Evolutionary conservation across 2,797 vertebrate species (phyloP).

Genomic region (Betta splendens): DNA sequence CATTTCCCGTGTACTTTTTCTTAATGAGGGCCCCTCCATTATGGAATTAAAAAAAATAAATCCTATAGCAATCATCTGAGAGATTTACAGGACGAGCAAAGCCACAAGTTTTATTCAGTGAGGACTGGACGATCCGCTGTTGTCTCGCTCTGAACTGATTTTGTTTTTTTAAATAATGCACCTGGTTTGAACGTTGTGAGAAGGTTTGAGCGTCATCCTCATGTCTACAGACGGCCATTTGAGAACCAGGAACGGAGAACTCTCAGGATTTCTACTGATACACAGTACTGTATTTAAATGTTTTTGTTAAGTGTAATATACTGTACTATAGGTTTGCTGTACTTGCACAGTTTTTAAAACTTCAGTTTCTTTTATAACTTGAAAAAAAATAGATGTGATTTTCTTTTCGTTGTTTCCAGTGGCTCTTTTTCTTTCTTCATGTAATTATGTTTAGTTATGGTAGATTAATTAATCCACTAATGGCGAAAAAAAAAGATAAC

Average conservation of each 20-base stretch:
- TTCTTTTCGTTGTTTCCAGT: conserved; percentile 68
- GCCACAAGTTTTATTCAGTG: conserved; percentile 41
- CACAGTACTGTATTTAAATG: conserved; percentile 87
- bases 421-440: conserved; percentile 55
- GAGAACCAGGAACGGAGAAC: conserved; percentile 80
- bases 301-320: conserved; percentile 85
- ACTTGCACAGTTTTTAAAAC: conserved; percentile 87
- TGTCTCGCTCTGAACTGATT: conserved; percentile 52
- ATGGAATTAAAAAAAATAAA: too few relatives aligned
- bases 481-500: conserved; percentile 54
- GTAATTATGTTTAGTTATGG: conserved; percentile 73
- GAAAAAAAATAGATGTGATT: conserved; percentile 81
- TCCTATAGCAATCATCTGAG: conserved; percentile 62
- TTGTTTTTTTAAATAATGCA: conserved; percentile 32
- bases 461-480: conserved; percentile 66
- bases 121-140: conserved; percentile 56
- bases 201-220: conserved; percentile 59
- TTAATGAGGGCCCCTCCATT: conserved; percentile 40
- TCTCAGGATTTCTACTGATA: conserved; percentile 88
- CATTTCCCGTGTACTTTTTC: conserved; percentile 51
- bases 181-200: conserved; percentile 45
- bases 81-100: conserved; percentile 50
- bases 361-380: conserved; percentile 81
- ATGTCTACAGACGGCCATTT: conserved; percentile 66
- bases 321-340: conserved; percentile 88